Evolutionary conservation across 1,140 invertebrate genomes (phyloP).

Genomic region (Tetramorium simillimum): DNA sequence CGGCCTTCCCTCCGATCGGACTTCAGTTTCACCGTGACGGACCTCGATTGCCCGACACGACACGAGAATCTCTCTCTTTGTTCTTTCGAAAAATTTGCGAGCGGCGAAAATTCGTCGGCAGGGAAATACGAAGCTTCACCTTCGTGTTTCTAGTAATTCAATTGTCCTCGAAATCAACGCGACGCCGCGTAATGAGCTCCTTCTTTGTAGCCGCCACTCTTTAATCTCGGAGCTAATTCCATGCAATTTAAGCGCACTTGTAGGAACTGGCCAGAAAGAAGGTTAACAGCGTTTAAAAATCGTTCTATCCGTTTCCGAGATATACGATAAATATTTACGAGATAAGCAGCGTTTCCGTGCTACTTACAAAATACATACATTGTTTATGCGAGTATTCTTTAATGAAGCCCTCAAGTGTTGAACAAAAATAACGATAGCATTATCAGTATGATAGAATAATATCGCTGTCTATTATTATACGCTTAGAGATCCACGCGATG

Average conservation of each 20-base stretch:
- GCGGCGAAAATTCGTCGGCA: background rate
- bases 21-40: background rate
- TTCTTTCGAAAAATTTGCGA: background rate
- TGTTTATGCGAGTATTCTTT: background rate
- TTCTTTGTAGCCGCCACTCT: conserved; percentile 51
- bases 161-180: background rate
- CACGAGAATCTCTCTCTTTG: background rate
- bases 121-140: background rate
- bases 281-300: background rate
- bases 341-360: background rate
- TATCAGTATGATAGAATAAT: background rate
- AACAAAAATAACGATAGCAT: background rate
- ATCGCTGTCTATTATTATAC: background rate
- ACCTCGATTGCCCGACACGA: background rate
- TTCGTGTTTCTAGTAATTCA: background rate
- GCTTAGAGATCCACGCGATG: background rate
- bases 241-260: conserved; percentile 48
- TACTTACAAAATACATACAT: background rate
- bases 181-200: background rate
- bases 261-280: conserved; percentile 52
- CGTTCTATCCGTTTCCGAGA: background rate
- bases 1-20: background rate
- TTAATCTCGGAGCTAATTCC: conserved; percentile 42
- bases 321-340: background rate
- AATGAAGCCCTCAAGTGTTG: background rate